Percentiles rank a stretch among this genome's conserved stretches.
phyloP scores from a whole-genome alignment of 2,888 invertebrate species.

The Folsomia manolachei region DNA sequence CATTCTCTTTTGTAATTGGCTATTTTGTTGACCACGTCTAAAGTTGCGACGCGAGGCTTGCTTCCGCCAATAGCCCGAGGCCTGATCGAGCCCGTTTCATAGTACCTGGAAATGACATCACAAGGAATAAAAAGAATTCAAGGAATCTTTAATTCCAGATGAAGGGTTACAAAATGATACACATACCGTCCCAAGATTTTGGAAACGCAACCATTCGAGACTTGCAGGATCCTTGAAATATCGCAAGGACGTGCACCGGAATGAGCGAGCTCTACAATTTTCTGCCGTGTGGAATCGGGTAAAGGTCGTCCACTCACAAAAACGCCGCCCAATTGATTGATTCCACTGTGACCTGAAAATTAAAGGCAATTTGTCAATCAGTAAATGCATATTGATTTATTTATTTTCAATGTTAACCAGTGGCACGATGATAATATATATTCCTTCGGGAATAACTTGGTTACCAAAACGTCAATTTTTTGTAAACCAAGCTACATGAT shows the following conservation, averaged over 20 bases:
- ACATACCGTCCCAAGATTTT: constrained; percentile 60
- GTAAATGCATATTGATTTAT: no score
- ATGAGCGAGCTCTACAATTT: constrained; percentile 61
- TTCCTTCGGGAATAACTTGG: no score
- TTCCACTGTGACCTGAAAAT: constrained; percentile 60
- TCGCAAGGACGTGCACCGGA: constrained; percentile 62
- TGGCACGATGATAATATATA: no score
- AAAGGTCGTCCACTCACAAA: constrained; percentile 63
- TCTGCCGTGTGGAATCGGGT: constrained; percentile 59
- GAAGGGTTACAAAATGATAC: not conserved
- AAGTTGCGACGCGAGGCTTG: constrained; percentile 91
- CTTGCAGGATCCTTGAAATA: constrained; percentile 60
- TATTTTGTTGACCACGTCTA: constrained; percentile 89
- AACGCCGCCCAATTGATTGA: constrained; percentile 62
- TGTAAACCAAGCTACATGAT: no score
- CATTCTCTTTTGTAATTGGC: constrained; percentile 96
- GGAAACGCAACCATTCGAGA: constrained; percentile 61
- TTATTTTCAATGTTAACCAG: no score
- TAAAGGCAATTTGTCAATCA: no score
- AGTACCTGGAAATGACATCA: constrained; percentile 80
- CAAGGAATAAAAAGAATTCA: not conserved
- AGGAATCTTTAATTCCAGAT: not conserved
- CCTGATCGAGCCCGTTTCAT: constrained; percentile 96
- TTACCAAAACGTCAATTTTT: no score
- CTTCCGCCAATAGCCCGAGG: constrained; percentile 96